These are phyloP conservation scores for Daubentonia madagascariensis DNA, from an alignment of 2,113 vertebrate species.

Conservation along the genomic window DNA sequence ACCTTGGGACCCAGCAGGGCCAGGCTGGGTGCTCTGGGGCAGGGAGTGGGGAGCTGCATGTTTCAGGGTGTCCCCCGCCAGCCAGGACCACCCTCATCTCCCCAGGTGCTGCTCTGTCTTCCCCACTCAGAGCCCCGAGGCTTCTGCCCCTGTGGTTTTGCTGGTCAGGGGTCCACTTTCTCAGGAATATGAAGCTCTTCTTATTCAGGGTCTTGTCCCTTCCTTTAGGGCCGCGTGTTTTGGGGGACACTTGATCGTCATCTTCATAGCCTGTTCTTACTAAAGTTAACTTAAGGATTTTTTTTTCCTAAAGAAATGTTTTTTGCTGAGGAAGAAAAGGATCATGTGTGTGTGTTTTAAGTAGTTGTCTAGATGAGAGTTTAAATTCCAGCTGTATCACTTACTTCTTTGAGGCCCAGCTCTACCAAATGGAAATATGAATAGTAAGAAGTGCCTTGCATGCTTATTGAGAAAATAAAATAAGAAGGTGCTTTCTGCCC, in stretches of 20 bases:
- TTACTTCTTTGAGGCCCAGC: background rate
- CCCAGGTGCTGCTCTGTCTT: background rate
- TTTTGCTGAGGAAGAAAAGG: background rate
- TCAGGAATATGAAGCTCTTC: background rate
- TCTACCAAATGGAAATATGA: background rate
- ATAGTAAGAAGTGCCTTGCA: background rate
- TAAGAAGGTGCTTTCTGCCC: background rate
- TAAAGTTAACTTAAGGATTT: background rate
- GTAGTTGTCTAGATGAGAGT: background rate
- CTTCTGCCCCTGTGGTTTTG: background rate
- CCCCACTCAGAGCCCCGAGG: background rate
- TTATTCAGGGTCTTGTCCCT: background rate
- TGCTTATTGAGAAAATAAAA: background rate
- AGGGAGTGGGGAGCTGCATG: background rate
- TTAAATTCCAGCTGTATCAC: background rate
- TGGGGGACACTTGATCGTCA: background rate
- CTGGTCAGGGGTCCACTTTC: background rate
- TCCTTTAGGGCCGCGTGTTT: background rate
- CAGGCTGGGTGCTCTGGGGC: accelerated
- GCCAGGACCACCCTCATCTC: background rate
- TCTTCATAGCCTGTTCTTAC: background rate
- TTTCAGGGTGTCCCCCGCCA: background rate
- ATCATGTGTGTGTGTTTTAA: background rate
- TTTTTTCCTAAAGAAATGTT: background rate
- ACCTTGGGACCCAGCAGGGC: background rate